Conservation (phyloP, 64 coral and sea anemone species). For the Hydrozoanthus tunicans region DNA sequence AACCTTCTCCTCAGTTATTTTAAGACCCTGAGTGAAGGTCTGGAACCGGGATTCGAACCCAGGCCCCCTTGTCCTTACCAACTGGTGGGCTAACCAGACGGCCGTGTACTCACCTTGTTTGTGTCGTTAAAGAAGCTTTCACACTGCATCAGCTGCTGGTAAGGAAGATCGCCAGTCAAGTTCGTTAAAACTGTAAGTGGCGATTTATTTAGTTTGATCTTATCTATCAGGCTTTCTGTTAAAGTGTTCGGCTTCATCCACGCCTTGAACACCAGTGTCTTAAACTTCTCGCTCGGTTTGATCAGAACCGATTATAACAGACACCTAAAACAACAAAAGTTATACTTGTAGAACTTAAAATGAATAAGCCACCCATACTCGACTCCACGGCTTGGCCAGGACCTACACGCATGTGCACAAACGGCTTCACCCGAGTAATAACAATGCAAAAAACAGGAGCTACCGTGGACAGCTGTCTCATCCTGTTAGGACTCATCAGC, state of each 20-base stretch:
- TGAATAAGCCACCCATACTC: no score
- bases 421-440: no score
- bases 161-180: neutral
- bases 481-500: no score
- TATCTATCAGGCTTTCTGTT: neutral
- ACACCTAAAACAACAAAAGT: neutral
- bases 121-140: constrained; percentile 20
- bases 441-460: no score
- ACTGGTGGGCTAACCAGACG: neutral
- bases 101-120: constrained; percentile 6
- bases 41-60: no score
- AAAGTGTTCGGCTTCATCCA: neutral
- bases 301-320: constrained; percentile 7
- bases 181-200: neutral
- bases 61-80: no score
- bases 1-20: no score
- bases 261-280: neutral
- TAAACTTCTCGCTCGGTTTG: constrained; percentile 7
- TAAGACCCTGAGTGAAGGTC: no score
- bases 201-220: neutral
- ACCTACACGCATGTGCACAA: no score
- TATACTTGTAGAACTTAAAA: neutral
- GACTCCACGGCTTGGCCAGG: no score
- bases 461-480: no score
- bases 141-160: neutral